A percentile compares a stretch with the other conserved stretches of the same genome.
Conservation (phyloP, 2,113 vertebrate genomes). For the Corythaeola cristata region DNA sequence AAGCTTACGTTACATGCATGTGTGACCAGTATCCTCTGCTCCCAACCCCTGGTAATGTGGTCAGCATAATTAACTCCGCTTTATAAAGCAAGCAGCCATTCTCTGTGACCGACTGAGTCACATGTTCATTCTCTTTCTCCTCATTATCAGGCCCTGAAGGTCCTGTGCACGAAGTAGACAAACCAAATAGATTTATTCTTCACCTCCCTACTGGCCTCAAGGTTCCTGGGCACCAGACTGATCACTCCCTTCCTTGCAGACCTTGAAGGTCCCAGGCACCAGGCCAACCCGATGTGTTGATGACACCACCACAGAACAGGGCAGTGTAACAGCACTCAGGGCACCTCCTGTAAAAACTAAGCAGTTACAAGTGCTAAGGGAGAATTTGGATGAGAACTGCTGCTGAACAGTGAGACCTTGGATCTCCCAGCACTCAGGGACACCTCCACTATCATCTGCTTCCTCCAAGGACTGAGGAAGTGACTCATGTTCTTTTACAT, state of each 20-base stretch:
- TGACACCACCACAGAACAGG: rapidly evolving
- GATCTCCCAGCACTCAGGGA: background rate
- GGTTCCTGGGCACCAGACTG: rapidly evolving
- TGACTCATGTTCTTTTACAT: rapidly evolving
- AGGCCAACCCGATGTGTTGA: rapidly evolving
- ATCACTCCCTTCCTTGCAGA: rapidly evolving
- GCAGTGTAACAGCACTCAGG: background rate
- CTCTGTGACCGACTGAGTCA: rapidly evolving
- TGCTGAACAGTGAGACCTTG: rapidly evolving
- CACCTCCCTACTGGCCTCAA: too few species aligned
- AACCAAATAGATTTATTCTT: background rate
- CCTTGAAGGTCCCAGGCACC: background rate
- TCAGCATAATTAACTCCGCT: rapidly evolving
- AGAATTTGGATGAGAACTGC: background rate
- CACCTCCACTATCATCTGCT: background rate
- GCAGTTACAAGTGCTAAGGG: background rate
- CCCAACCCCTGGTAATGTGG: rapidly evolving
- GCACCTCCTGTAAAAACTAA: background rate
- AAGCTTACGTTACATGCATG: background rate
- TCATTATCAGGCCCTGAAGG: background rate
- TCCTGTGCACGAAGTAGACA: background rate
- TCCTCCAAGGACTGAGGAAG: background rate
- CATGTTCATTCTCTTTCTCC: rapidly evolving
- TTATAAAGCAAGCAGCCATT: background rate
- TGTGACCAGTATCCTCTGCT: rapidly evolving